Conservation (phyloP, 2,113 vertebrate genomes). For the Pantherophis guttatus region DNA sequence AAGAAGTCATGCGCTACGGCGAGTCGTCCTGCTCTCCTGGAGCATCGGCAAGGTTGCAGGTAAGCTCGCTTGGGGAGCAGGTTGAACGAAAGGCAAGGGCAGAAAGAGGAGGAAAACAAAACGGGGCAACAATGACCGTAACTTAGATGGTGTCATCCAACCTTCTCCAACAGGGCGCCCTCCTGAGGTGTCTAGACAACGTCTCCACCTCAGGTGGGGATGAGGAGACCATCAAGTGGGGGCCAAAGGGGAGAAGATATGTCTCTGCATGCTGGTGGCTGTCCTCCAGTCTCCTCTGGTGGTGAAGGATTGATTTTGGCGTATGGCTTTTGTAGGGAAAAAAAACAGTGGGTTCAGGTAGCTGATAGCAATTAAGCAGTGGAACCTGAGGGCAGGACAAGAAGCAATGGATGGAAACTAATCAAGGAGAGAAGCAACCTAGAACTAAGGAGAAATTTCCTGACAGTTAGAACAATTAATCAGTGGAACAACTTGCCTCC, state of each 20-base stretch:
- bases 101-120: no score
- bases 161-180: neutral
- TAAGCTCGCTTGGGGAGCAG: neutral
- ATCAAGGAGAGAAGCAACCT: no score
- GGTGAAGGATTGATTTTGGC: neutral
- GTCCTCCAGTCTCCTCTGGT: neutral
- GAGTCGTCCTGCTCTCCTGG: neutral
- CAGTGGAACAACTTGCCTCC: neutral
- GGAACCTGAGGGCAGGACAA: neutral
- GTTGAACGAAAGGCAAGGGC: neutral
- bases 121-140: neutral
- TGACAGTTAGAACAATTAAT: neutral
- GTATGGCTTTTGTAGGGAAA: neutral
- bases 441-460: no score
- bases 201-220: neutral
- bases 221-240: neutral
- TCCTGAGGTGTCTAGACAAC: neutral
- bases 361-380: neutral
- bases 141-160: neutral
- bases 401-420: no score
- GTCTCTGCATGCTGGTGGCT: neutral
- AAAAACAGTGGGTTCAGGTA: neutral
- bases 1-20: fast-evolving
- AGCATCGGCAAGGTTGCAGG: neutral
- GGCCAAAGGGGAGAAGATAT: neutral